A percentile compares a stretch with the other conserved stretches of the same genome.
These are phyloP conservation scores for Tribolium castaneum DNA, from an alignment of 1,140 invertebrate genomes.

Conservation along the genomic window DNA sequence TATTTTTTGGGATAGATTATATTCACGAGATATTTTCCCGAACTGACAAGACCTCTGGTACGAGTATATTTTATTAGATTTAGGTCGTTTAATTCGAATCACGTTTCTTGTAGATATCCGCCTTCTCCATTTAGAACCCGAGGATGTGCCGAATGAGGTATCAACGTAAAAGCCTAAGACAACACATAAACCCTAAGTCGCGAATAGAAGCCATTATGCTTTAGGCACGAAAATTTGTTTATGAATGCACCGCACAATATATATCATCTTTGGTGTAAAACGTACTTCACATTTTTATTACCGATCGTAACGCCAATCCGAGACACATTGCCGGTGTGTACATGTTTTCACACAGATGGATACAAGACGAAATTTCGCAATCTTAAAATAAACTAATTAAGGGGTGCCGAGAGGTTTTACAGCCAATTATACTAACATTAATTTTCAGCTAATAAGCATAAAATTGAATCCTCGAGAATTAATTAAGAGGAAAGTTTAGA, in stretches of 20 bases:
- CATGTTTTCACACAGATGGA: too few relatives aligned
- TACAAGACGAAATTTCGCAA: not conserved
- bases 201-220: slow-evolving; percentile 44
- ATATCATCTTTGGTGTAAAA: slow-evolving; percentile 33
- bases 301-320: not conserved
- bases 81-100: slow-evolving; percentile 48
- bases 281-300: slow-evolving; percentile 44
- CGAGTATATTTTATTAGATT: slow-evolving; percentile 46
- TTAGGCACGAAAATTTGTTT: slow-evolving; percentile 45
- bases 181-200: slow-evolving; percentile 49
- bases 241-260: slow-evolving; percentile 40
- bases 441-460: not conserved
- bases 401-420: not conserved
- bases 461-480: not conserved
- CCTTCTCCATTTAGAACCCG: slow-evolving; percentile 45
- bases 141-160: slow-evolving; percentile 52
- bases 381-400: not conserved
- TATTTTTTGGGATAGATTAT: slow-evolving; percentile 22
- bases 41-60: slow-evolving; percentile 36
- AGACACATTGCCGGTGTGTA: not conserved
- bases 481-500: not conserved
- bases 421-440: not conserved
- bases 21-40: slow-evolving; percentile 30
- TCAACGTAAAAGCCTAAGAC: slow-evolving; percentile 53
- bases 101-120: slow-evolving; percentile 48